Evolutionary conservation across 2,113 vertebrate genomes (phyloP).

Genomic region (Emydocephalus ijimae): DNA sequence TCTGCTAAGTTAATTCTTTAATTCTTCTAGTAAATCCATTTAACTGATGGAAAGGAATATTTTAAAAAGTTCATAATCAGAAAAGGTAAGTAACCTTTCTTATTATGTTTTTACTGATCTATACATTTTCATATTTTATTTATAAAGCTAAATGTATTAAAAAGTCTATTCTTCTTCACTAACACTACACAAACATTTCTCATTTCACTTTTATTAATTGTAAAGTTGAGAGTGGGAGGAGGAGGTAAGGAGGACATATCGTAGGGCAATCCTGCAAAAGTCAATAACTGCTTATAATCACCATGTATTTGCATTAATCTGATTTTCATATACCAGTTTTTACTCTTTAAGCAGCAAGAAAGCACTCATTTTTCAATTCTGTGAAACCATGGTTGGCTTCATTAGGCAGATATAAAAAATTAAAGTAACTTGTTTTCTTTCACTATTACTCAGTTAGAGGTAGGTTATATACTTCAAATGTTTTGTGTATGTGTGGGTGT

Average conservation of each 20-base stretch:
- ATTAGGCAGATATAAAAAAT: not conserved
- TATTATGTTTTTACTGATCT: not conserved
- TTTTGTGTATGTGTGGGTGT: not conserved
- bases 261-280: slow-evolving; percentile 16
- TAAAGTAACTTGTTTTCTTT: not conserved
- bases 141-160: not conserved
- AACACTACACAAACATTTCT: not conserved
- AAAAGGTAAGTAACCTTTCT: not conserved
- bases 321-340: slow-evolving; percentile 47
- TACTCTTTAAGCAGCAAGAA: slow-evolving; percentile 45
- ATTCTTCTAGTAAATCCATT: not conserved
- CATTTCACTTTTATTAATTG: not conserved
- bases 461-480: not conserved
- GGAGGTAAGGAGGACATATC: not conserved
- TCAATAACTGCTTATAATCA: slow-evolving; percentile 26
- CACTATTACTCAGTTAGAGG: not conserved
- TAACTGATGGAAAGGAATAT: not conserved
- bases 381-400: slow-evolving; percentile 21
- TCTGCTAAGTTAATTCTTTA: not conserved
- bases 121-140: not conserved
- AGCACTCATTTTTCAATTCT: slow-evolving; percentile 43
- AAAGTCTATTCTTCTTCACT: slow-evolving; percentile 25
- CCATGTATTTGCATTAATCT: slow-evolving; percentile 46
- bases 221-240: not conserved
- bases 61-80: not conserved